Conservation (phyloP, 2,888 invertebrate species). For the Elegia similella region DNA sequence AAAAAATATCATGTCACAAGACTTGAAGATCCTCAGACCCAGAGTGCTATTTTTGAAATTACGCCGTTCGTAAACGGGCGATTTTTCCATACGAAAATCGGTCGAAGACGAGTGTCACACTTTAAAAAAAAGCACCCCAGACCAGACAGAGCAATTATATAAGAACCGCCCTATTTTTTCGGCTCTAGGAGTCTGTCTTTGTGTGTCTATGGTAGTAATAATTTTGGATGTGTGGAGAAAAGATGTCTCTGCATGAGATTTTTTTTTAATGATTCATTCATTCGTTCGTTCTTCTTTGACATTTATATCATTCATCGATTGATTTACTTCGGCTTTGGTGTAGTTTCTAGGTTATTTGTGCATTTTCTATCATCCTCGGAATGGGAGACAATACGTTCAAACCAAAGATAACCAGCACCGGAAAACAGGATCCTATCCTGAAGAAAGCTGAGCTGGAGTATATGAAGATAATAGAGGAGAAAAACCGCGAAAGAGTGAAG, state of each 20-base stretch:
- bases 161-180: too few relatives aligned
- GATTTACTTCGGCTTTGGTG: constrained; percentile 38
- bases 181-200: neutral
- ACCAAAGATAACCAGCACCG: constrained; percentile 56
- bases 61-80: too few relatives aligned
- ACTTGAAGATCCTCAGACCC: too few relatives aligned
- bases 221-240: neutral
- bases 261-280: neutral
- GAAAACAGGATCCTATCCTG: constrained; percentile 60
- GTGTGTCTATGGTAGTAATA: neutral
- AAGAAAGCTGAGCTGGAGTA: constrained; percentile 87
- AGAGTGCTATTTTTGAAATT: too few relatives aligned
- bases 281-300: neutral
- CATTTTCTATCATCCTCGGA: constrained; percentile 43
- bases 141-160: too few relatives aligned
- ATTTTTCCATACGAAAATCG: too few relatives aligned
- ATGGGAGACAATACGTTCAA: constrained; percentile 68
- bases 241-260: constrained; percentile 18
- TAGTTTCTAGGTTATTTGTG: constrained; percentile 39
- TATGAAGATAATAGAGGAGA: constrained; percentile 89
- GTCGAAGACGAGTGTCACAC: too few relatives aligned
- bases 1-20: too few relatives aligned
- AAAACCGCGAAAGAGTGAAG: constrained; percentile 87
- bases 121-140: too few relatives aligned
- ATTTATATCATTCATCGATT: constrained; percentile 13